Conservation (phyloP, 2,888 invertebrate genomes). For the Cosmia pyralina region DNA sequence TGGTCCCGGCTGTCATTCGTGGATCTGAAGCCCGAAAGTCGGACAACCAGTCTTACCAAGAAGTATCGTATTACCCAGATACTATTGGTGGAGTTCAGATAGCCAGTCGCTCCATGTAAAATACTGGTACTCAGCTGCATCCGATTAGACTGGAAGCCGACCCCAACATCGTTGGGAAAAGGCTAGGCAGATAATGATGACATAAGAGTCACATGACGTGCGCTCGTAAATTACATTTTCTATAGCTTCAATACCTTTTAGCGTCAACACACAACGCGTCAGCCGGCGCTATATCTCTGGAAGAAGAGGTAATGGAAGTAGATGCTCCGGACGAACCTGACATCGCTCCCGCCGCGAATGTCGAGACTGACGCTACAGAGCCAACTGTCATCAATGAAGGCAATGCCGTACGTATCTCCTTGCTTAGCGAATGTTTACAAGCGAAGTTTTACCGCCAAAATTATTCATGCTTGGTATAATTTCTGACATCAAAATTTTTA, state of each 20-base stretch:
- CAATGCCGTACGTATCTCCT: slow-evolving; percentile 42
- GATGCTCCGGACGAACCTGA: slow-evolving; percentile 56
- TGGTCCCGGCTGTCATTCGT: too few relatives aligned
- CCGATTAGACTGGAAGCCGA: too few relatives aligned
- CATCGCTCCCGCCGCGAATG: not conserved
- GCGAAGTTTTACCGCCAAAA: not conserved
- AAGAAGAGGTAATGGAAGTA: slow-evolving; percentile 73
- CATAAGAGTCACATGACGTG: not conserved
- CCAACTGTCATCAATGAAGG: slow-evolving; percentile 22
- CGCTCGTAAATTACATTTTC: not conserved
- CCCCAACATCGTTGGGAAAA: too few relatives aligned
- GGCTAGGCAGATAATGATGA: too few relatives aligned
- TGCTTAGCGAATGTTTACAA: not conserved
- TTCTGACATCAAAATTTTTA: not conserved
- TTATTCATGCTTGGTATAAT: not conserved
- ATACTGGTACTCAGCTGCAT: too few relatives aligned
- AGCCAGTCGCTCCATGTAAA: too few relatives aligned
- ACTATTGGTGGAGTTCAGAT: too few relatives aligned
- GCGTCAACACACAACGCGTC: slow-evolving; percentile 28
- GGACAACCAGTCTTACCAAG: too few relatives aligned
- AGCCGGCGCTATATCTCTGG: slow-evolving; percentile 61
- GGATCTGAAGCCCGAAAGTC: too few relatives aligned
- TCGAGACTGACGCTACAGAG: slow-evolving; percentile 33
- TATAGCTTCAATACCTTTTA: slow-evolving; percentile 15
- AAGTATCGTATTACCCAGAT: too few relatives aligned